phyloP scores from a whole-genome alignment of 2,113 vertebrate genomes.

The Bos indicus region DNA sequence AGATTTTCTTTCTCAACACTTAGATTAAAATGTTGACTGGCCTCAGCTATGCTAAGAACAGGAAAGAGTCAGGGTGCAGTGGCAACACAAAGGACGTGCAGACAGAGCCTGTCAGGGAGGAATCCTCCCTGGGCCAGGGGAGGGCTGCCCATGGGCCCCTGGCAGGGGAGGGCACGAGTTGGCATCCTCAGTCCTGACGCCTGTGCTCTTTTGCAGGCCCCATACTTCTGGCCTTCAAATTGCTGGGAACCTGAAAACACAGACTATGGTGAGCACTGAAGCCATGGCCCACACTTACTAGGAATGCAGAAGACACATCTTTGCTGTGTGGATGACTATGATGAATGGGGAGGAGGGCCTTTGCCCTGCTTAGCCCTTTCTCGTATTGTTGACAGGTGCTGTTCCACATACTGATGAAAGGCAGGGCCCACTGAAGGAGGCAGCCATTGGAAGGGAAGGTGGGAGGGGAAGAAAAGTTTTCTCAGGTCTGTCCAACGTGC shows the following conservation, averaged over 20 bases:
- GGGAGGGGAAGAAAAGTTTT: background rate
- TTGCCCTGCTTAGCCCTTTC: background rate
- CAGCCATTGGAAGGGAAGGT: background rate
- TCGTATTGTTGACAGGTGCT: background rate
- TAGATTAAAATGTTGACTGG: background rate
- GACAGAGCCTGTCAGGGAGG: background rate
- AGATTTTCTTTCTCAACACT: background rate
- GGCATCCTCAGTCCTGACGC: background rate
- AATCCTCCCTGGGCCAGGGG: background rate
- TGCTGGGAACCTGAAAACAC: conserved; percentile 99
- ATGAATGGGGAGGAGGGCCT: background rate
- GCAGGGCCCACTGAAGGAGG: background rate
- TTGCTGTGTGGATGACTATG: background rate
- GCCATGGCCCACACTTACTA: background rate
- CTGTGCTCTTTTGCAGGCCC: conserved; percentile 85
- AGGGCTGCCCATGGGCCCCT: background rate
- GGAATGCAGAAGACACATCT: background rate
- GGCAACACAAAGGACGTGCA: background rate
- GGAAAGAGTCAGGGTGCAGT: too few relatives aligned
- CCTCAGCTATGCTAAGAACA: background rate
- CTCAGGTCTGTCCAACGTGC: too few relatives aligned
- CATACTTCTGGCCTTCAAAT: conserved; percentile 98
- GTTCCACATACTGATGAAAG: background rate
- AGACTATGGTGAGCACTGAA: conserved; percentile 90
- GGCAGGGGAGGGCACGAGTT: background rate